Conservation (phyloP, 2,888 invertebrate species). For the Oscheius onirici region DNA sequence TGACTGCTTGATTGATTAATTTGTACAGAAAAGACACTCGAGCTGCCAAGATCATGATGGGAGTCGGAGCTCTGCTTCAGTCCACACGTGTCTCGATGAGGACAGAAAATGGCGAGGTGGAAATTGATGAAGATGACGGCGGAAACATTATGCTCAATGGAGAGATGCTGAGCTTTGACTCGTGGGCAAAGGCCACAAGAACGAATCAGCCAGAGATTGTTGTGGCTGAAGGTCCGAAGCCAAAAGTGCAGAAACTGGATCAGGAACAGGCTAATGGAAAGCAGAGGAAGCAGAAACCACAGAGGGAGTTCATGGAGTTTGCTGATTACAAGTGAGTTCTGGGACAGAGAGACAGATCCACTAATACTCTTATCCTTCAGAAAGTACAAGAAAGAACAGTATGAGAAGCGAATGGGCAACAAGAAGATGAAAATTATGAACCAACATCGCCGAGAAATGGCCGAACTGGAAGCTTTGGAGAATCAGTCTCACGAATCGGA, state of each 20-base stretch:
- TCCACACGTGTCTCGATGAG: constrained; percentile 25
- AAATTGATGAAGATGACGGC: constrained; percentile 48
- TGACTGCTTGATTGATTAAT: background rate
- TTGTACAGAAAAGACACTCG: constrained; percentile 28
- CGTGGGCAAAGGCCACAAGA: constrained; percentile 46
- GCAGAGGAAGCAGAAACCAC: background rate
- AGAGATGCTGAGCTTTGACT: constrained; percentile 54
- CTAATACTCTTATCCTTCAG: constrained; percentile 1
- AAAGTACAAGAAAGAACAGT: constrained; percentile 35
- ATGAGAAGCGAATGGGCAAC: constrained; percentile 30
- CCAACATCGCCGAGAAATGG: constrained; percentile 35
- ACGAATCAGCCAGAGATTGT: constrained; percentile 31
- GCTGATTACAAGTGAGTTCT: constrained; percentile 14
- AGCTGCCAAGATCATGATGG: constrained; percentile 26
- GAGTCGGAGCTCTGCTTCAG: constrained; percentile 31
- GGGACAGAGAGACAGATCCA: no score
- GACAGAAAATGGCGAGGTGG: constrained; percentile 44
- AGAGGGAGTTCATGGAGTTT: background rate
- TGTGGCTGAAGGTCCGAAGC: background rate
- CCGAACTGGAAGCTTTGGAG: constrained; percentile 32
- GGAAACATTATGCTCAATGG: constrained; percentile 49
- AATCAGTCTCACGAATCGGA: background rate
- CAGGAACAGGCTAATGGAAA: background rate
- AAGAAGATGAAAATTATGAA: constrained; percentile 44
- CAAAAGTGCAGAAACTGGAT: background rate